Evolutionary conservation across 2,113 vertebrate species (phyloP), one percentile per base, ranked within the genome.

Genomic region (Cromileptes altivelis): DNA sequence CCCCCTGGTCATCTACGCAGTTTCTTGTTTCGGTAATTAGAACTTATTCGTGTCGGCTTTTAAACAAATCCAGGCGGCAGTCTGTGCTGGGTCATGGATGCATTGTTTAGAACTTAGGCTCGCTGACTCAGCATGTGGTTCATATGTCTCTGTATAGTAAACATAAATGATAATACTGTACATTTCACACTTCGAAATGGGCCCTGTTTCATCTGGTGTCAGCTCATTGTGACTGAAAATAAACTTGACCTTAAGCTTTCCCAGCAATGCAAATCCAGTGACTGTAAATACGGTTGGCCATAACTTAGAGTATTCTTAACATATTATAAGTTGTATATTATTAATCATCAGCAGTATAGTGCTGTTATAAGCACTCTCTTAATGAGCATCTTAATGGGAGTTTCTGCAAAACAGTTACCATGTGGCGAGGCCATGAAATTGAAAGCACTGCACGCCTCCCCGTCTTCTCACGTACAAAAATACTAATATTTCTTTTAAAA

Each of bases 301-400:
- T 25, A 40, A 40, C 1, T 40, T 64, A 1, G 23, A 65, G 37
- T 47, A 23, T 30, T 55, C 8, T 7, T n/a, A 6, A 30, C 53
- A 50, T 50, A 50, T 18, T 27, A 10, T 67, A 27, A 30, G 23
- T 50, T 19, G 23, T 62, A 37, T 56, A 42, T 69, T 21, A 69
- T 52, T 33, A 40, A 62, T 84, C n/a, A 50, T 56, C 30, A 75
- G 40, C 37, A 40, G 77, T 57, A 75, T 55, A 19, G 21, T 49
- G 3, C 23, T 18, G 65, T 84, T 61, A 40, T 47, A 4, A 52
- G 25, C 3, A 25, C 52, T 12, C 53, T 74, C 6, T 21, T 75
- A 75, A 76, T 68, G 57, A 85, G 14, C 23, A 6, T 67, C 30
- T 53, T 61, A 80, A 80, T 63, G 65, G 21, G 47, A 87, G 49